Base-by-base conservation (phyloP, 1,140 invertebrate species). In the Mamestra configurata region DNA sequence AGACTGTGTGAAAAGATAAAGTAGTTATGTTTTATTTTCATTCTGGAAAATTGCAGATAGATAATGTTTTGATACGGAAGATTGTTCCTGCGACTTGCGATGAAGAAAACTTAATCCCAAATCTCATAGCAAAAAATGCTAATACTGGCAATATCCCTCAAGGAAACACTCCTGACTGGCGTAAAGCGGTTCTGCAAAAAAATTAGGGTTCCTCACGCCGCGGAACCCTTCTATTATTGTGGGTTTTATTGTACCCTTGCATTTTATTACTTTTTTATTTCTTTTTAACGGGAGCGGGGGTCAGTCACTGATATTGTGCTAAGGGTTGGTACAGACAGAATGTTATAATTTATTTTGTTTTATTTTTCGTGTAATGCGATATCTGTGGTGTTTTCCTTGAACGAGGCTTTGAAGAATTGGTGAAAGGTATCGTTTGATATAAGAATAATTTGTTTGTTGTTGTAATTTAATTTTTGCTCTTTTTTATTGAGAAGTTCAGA, bases 191-290 rank as follows among this genome's bases (percentile, higher is more conserved):
- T 64, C 20, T 37, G 57, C 68, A 79, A 59, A 82, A 59, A 79
- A 82, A 80, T 82, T 81, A 81, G 83, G 83, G 83, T 77, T 66
- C 76, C 71, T 64, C 22, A 22, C n/a, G 20, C 20, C 59, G 7
- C 13, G 49, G 83, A 85, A 88, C 88, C 87, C 86, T 88, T 89
- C 85, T 80, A 40, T 79, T 81, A 51, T 66, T 79, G 83, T 81
- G 88, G 80, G 83, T 87, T 88, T 86, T 89, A 88, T 86, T 85
- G 85, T 82, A 79, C 68, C 64, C 82, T 87, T 91, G 90, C 88
- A 77, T 91, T 91, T 91, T 91, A 91, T 89, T 90, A 90, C 90
- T 91, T 90, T 90, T 91, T 91, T 90, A 91, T 91, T 86, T 89
- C 84, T 91, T 91, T 90, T 89, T 89, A 87, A 91, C 86, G 80